A percentile compares a stretch with the other conserved stretches of the same genome.
Evolutionary conservation across 2,797 vertebrate species (phyloP).

Genomic region (Masticophis lateralis): DNA sequence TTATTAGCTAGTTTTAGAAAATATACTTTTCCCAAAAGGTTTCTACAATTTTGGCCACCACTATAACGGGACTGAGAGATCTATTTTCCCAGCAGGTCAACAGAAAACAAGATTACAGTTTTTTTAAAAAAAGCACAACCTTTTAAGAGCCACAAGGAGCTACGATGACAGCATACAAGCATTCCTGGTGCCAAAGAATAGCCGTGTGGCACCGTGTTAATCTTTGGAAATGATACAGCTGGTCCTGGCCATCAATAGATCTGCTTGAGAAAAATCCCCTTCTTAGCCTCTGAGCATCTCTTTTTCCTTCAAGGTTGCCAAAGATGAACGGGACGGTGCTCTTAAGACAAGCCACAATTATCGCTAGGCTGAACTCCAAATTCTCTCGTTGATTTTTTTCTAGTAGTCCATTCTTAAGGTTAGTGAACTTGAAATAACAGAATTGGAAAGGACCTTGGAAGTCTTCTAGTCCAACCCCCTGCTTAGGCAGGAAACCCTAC

Average conservation of each 20-base stretch:
- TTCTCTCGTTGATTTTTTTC: not conserved
- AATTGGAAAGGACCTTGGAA: no score
- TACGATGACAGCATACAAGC: no score
- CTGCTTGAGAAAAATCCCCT: not conserved
- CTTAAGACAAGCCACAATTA: not conserved
- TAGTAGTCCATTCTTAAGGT: not conserved
- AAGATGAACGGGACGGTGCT: not conserved
- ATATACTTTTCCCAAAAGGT: no score
- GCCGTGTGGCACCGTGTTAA: not conserved
- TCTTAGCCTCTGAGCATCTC: not conserved
- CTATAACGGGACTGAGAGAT: not conserved
- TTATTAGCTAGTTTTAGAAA: no score
- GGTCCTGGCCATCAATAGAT: not conserved
- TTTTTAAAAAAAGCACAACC: not conserved
- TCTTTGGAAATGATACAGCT: not conserved
- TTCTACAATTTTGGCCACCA: no score
- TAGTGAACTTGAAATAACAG: no score
- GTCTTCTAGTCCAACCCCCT: no score
- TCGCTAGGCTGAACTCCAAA: not conserved
- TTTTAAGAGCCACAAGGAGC: not conserved
- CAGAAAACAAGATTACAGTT: not conserved
- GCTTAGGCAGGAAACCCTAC: no score
- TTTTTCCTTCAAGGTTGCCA: not conserved
- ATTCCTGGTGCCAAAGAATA: not conserved
- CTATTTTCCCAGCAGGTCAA: not conserved